Base-by-base conservation (phyloP, 2,797 vertebrate species). In the Alectoris magna region DNA sequence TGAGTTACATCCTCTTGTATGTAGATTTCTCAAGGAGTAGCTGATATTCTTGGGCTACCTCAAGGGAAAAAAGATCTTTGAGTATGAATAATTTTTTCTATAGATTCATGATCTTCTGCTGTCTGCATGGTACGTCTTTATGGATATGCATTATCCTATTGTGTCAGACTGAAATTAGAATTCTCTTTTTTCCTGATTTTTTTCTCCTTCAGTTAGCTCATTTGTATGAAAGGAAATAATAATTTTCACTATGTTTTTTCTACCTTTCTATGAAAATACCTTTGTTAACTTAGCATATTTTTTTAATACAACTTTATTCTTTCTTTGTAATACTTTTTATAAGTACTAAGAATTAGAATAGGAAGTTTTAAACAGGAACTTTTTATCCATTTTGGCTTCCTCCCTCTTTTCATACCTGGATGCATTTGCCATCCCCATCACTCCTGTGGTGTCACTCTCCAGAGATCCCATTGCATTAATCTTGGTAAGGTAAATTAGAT, bases 401-500 rank as follows among this genome's bases (percentile, higher is more conserved):
- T 93, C 68, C 53, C 53, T 67, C 41, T 72, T 93, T 88, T 87
- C 58, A 56, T 80, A 74, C 51, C 43, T 70, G 73, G 51, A 41
- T 63, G 38, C 10, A 58, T 49, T 60, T 78, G 27, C 51, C 0
- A 0, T 18, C 13, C 48, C 36, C 4, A 0, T 87, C 63, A 39
- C 46, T 87, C 10, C 6, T 44, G 39, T 4, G 1, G 51, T 9
- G 82, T 86, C 58, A 86, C 82, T 88, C 76, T 89, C 53, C 87
- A 79, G 71, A 78, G 39, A 39, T 85, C 59, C 49, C 12, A 38
- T 72, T 93, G 78, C 91, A 84, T 83, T 88, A 91, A 69, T 92
- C 48, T 63, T 91, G 56, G 59, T 70, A 70, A 59, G 89, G 69
- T 66, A 90, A 94, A 93, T 84, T 78, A 60, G 76, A 58, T 87